These are phyloP conservation scores for Gnathonemus longibarbis DNA, from an alignment of 2,113 vertebrate species.

Conservation along the genomic window DNA sequence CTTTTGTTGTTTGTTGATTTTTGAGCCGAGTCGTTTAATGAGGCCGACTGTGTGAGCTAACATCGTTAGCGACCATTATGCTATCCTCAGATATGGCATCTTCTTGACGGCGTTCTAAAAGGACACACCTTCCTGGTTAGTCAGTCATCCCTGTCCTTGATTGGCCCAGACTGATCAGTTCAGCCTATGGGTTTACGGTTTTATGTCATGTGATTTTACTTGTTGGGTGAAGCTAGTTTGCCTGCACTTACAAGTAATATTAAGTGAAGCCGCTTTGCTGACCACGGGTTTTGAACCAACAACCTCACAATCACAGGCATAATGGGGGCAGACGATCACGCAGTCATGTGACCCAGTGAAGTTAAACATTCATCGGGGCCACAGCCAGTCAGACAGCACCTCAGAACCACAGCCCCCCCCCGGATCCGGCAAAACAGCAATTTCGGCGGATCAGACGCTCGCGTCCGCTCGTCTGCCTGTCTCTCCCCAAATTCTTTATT, in stretches of 20 bases:
- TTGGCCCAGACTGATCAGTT: not conserved
- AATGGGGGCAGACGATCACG: not conserved
- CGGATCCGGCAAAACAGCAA: not conserved
- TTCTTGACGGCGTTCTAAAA: not conserved
- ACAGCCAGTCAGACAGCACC: not conserved
- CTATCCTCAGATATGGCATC: not conserved
- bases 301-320: not conserved
- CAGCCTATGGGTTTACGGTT: not conserved
- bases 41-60: not conserved
- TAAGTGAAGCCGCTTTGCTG: not conserved
- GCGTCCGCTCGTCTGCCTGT: slow-evolving; percentile 32
- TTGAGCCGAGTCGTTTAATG: not conserved
- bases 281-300: not conserved
- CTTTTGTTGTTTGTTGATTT: not conserved
- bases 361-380: not conserved
- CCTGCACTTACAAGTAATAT: not conserved
- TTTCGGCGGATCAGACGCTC: slow-evolving; percentile 18
- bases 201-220: not conserved
- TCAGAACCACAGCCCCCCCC: not conserved
- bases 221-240: not conserved
- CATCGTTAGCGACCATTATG: not conserved
- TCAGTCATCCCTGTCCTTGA: not conserved
- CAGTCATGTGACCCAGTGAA: not conserved
- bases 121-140: not conserved
- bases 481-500: slow-evolving; percentile 30